phyloP scores from a whole-genome alignment of 35 echinoderm and acorn worm genomes.

The Lytechinus variegatus region DNA sequence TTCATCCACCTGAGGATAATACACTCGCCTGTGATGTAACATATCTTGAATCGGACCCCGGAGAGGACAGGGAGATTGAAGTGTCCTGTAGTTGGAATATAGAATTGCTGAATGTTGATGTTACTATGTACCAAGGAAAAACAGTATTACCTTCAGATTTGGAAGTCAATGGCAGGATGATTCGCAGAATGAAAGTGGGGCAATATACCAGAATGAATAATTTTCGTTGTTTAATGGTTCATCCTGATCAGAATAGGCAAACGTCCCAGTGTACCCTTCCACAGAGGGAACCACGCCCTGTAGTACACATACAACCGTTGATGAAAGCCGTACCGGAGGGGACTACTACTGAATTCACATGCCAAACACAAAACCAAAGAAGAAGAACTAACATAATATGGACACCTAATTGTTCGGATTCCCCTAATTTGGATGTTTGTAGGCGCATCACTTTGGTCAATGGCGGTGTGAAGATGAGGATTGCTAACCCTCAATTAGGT shows the following conservation, averaged over 20 bases:
- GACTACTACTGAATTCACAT: neutral
- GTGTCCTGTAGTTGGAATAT: conserved; percentile 30
- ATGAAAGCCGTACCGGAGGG: neutral
- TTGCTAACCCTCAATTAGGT: neutral
- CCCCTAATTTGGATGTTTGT: conserved; percentile 16
- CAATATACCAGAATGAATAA: conserved; percentile 21
- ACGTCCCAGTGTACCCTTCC: neutral
- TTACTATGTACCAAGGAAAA: conserved; percentile 1
- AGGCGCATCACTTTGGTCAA: conserved; percentile 29
- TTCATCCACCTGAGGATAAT: conserved; percentile 25
- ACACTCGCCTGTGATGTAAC: conserved; percentile 29
- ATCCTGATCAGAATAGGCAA: conserved; percentile 28
- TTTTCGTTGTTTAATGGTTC: conserved; percentile 27
- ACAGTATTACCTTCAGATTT: neutral
- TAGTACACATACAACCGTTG: neutral
- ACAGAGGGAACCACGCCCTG: neutral
- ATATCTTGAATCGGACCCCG: neutral
- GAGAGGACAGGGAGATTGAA: conserved; percentile 20
- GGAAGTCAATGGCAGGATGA: conserved; percentile 12
- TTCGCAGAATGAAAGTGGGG: conserved; percentile 27
- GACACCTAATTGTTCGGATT: conserved; percentile 37
- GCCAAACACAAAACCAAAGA: neutral
- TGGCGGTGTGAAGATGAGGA: neutral
- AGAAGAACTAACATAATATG: conserved; percentile 31
- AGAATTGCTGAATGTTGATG: conserved; percentile 17